These are phyloP conservation scores for Stercorarius parasiticus DNA, from an alignment of 2,113 vertebrate genomes.

Conservation along the genomic window DNA sequence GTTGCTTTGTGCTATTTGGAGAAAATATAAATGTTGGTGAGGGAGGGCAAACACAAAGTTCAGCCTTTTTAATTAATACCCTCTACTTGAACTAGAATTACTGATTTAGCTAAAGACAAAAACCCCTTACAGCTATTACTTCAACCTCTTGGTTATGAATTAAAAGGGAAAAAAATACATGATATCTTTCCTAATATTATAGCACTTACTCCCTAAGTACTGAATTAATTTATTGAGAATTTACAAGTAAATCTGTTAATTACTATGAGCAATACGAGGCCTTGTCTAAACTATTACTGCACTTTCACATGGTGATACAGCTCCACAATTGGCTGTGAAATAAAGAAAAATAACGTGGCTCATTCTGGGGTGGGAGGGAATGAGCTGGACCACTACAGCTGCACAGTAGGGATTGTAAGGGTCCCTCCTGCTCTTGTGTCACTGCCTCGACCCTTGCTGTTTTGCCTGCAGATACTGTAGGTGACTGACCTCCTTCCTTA, in stretches of 20 bases:
- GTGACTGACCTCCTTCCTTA: not conserved
- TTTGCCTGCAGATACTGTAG: not conserved
- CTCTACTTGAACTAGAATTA: conserved; percentile 25
- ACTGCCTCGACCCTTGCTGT: accelerated
- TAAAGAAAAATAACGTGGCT: not conserved
- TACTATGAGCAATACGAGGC: not conserved
- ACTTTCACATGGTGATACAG: not conserved
- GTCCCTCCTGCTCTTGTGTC: not conserved
- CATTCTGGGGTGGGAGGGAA: not conserved
- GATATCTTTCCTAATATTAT: not conserved
- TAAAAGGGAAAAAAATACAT: not conserved
- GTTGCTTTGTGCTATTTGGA: conserved; percentile 70
- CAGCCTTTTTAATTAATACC: conserved; percentile 65
- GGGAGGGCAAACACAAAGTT: conserved; percentile 60
- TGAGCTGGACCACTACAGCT: not conserved
- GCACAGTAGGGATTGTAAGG: not conserved
- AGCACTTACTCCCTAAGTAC: conserved; percentile 6
- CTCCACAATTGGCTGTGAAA: not conserved
- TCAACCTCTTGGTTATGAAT: conserved; percentile 24
- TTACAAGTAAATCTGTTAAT: conserved; percentile 58
- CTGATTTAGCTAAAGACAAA: conserved; percentile 36
- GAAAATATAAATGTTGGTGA: conserved; percentile 69
- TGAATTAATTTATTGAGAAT: conserved; percentile 40
- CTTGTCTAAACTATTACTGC: not conserved
- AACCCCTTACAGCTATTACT: not conserved